Conservation (phyloP, 1,140 invertebrate species). For the Drosophila trapezifrons region DNA sequence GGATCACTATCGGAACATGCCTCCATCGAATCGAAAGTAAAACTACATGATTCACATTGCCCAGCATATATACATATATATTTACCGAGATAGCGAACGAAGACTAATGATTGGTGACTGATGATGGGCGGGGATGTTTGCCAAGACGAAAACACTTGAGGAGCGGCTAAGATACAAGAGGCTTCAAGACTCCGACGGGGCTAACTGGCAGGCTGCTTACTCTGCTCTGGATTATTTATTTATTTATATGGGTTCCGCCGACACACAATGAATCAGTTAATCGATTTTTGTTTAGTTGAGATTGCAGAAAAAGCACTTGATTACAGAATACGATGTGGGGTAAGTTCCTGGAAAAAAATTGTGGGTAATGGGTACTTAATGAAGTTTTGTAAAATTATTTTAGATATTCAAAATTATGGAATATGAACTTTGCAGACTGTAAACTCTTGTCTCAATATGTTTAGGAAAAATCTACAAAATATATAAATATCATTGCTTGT, state of each 20-base stretch:
- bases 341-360: not conserved
- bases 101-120: constrained; percentile 7
- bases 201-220: constrained; percentile 8
- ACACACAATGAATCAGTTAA: constrained; percentile 41
- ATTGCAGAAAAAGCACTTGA: constrained; percentile 15
- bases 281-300: constrained; percentile 12
- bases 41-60: constrained; percentile 47
- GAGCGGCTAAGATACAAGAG: constrained; percentile 19
- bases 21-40: constrained; percentile 35
- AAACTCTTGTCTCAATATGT: too few relatives aligned
- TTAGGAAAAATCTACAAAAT: too few relatives aligned
- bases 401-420: not conserved
- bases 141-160: constrained; percentile 39
- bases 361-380: not conserved
- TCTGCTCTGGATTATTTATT: constrained; percentile 36
- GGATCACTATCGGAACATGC: constrained; percentile 30
- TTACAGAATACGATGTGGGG: not conserved
- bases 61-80: constrained; percentile 3
- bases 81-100: constrained; percentile 25
- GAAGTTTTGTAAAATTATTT: not conserved
- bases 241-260: constrained; percentile 26
- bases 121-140: constrained; percentile 19
- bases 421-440: too few relatives aligned
- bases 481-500: too few relatives aligned
- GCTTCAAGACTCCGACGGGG: not conserved